Conservation (phyloP, 2,113 vertebrate genomes). For the Circaetus gallicus region DNA sequence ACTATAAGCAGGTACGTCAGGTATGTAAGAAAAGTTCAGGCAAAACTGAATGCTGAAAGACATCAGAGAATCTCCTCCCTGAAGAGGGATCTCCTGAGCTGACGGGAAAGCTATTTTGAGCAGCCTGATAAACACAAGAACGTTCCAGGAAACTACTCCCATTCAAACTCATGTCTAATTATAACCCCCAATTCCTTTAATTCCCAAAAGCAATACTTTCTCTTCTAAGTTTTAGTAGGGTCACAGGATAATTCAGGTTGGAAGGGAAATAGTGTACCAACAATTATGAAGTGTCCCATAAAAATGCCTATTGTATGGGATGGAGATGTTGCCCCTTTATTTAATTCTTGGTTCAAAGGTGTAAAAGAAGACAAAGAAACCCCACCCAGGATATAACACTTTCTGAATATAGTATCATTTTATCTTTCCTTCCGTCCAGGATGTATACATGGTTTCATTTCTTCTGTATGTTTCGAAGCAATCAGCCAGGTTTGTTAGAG, state of each 20-base stretch:
- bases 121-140: background rate
- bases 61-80: background rate
- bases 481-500: background rate
- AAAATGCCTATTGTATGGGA: background rate
- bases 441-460: background rate
- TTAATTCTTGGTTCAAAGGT: background rate
- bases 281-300: background rate
- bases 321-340: background rate
- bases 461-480: background rate
- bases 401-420: background rate
- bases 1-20: background rate
- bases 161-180: background rate
- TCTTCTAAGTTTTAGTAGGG: background rate
- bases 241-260: background rate
- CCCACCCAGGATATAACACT: background rate
- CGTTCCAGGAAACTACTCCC: background rate
- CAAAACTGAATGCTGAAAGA: background rate
- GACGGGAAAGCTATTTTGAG: slow-evolving; percentile 9
- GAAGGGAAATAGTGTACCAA: background rate
- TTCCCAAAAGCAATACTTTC: background rate
- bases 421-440: background rate
- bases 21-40: background rate
- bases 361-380: background rate
- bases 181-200: background rate
- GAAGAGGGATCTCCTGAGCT: background rate